phyloP scores from a whole-genome alignment of 2,888 invertebrate genomes.

The Ferrisia virgata region DNA sequence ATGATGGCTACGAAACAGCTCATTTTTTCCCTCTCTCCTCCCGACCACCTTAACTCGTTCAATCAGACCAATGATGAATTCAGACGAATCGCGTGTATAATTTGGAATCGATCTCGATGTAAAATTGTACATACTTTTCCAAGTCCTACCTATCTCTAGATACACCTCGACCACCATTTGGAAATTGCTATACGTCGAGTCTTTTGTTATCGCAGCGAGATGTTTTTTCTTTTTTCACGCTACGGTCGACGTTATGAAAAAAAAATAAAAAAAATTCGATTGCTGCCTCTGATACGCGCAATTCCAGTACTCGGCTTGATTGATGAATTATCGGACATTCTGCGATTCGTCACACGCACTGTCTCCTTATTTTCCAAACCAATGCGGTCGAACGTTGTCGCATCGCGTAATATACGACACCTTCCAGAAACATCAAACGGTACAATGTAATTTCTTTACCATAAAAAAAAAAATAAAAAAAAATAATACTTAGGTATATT shows the following conservation, averaged over 20 bases:
- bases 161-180: background rate
- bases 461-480: background rate
- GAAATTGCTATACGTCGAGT: background rate
- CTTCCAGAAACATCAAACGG: background rate
- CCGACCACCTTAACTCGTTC: background rate
- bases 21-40: background rate
- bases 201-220: constrained; percentile 12
- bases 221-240: constrained; percentile 23
- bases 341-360: constrained; percentile 42
- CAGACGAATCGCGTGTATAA: background rate
- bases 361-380: constrained; percentile 35
- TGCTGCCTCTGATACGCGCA: constrained; percentile 7
- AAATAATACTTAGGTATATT: too few species aligned
- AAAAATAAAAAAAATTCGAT: constrained; percentile 32
- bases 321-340: constrained; percentile 44
- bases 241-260: constrained; percentile 32
- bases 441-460: background rate
- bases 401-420: background rate
- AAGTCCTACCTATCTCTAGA: background rate
- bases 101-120: background rate
- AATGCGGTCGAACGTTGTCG: constrained; percentile 15
- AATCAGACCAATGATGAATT: background rate
- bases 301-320: constrained; percentile 37
- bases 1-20: background rate
- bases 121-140: too few species aligned